Conservation (phyloP, 1,140 invertebrate genomes). For the Lepidurus couesii region DNA sequence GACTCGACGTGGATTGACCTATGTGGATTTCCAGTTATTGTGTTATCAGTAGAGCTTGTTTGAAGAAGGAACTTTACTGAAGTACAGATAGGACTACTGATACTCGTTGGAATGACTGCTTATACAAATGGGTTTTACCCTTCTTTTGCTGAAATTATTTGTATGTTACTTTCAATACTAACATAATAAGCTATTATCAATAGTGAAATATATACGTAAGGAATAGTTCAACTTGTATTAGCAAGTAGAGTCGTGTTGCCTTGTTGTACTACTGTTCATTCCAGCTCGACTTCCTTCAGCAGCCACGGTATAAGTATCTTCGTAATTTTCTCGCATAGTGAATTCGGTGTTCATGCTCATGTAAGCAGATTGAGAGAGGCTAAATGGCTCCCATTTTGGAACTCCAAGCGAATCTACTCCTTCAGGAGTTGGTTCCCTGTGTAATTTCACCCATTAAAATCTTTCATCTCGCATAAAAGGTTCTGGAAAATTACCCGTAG, state of each 20-base stretch:
- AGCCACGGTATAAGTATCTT: slow-evolving; percentile 12
- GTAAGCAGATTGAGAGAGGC: slow-evolving; percentile 3
- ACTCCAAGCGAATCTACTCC: slow-evolving; percentile 31
- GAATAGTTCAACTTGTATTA: too few species aligned
- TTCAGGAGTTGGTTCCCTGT: slow-evolving; percentile 34
- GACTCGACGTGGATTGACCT: too few species aligned
- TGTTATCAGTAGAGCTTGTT: too few species aligned
- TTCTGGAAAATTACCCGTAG: slow-evolving; percentile 36
- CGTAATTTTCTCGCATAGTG: not conserved
- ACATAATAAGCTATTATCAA: too few species aligned
- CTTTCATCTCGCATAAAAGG: not conserved
- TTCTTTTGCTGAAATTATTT: too few species aligned
- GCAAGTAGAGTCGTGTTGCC: not conserved
- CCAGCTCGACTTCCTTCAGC: slow-evolving; percentile 17
- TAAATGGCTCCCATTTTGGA: slow-evolving; percentile 30
- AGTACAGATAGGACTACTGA: too few species aligned
- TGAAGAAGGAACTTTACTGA: too few species aligned
- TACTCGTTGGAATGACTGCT: too few species aligned
- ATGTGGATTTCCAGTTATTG: too few species aligned
- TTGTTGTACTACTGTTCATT: not conserved
- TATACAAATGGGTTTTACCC: too few species aligned
- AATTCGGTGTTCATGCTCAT: slow-evolving; percentile 31
- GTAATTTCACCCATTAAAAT: not conserved
- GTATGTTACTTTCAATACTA: too few species aligned
- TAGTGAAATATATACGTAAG: too few species aligned